Percentiles rank a stretch among this genome's conserved stretches.
Evolutionary conservation across 2,888 invertebrate genomes (phyloP).

Genomic region (Drosophila formosana): DNA sequence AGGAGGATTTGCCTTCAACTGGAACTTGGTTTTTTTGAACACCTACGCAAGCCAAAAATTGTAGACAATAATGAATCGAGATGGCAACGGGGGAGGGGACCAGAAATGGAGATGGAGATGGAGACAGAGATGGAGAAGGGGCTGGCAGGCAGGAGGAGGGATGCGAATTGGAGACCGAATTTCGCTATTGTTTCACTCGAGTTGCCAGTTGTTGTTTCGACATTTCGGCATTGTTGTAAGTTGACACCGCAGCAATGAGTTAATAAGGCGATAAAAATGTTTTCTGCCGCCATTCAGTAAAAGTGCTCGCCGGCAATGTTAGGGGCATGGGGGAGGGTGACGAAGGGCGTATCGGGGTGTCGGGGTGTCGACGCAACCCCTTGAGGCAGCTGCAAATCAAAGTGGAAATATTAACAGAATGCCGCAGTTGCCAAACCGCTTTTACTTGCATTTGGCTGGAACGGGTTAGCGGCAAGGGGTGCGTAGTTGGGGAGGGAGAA

Average conservation of each 20-base stretch:
- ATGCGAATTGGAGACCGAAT: constrained; percentile 29
- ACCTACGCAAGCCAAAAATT: constrained; percentile 64
- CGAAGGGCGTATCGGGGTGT: background rate
- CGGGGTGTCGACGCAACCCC: constrained; percentile 1
- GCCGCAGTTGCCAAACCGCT: background rate
- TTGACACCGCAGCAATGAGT: constrained; percentile 84
- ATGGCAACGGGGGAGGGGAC: background rate
- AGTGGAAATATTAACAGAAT: constrained; percentile 21
- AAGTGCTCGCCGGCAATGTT: background rate
- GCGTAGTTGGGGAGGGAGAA: background rate
- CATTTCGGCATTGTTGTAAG: constrained; percentile 68
- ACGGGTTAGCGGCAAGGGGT: no score
- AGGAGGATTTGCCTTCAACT: constrained; percentile 14
- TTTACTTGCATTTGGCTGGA: background rate
- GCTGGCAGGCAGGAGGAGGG: background rate
- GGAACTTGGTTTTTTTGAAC: constrained; percentile 51
- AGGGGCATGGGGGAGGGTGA: background rate
- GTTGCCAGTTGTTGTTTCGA: constrained; percentile 37
- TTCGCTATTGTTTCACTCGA: constrained; percentile 62
- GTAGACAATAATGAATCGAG: constrained; percentile 48
- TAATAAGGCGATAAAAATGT: constrained; percentile 82
- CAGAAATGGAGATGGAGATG: no score
- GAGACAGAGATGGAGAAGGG: background rate
- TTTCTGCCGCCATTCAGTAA: constrained; percentile 36
- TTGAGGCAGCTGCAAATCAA: constrained; percentile 34